These are phyloP conservation scores for Nomada ruficornis DNA, from an alignment of 2,888 invertebrate species.

Conservation along the genomic window DNA sequence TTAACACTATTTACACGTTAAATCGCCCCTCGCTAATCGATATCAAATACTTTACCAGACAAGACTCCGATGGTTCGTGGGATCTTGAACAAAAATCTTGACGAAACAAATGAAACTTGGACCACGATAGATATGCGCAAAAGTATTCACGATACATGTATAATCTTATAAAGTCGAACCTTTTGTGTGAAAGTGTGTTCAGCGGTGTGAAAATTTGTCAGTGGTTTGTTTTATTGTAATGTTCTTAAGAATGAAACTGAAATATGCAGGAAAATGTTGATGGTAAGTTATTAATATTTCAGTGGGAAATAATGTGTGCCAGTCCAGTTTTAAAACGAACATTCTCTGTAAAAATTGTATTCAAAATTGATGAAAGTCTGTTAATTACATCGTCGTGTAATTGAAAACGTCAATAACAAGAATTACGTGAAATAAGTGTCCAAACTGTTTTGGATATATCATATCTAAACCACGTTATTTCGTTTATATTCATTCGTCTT, in stretches of 20 bases:
- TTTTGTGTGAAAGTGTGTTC: background rate
- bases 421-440: too few relatives aligned
- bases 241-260: background rate
- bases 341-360: background rate
- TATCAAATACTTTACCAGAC: slow-evolving; percentile 71
- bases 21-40: slow-evolving; percentile 27
- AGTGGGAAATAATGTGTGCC: too few relatives aligned
- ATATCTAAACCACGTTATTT: background rate
- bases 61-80: slow-evolving; percentile 17
- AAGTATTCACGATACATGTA: too few relatives aligned
- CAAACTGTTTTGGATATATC: too few relatives aligned
- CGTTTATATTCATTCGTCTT: background rate
- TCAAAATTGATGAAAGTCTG: background rate
- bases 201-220: background rate
- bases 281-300: too few relatives aligned
- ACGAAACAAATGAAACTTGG: background rate
- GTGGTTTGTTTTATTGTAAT: background rate
- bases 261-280: background rate
- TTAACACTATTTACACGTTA: slow-evolving; percentile 56
- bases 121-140: too few relatives aligned
- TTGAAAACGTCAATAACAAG: too few relatives aligned
- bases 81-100: background rate
- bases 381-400: too few relatives aligned
- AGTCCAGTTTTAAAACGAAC: background rate
- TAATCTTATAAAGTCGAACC: too few relatives aligned